These are phyloP conservation scores for Conger conger DNA, from an alignment of 2,113 vertebrate species.

Conservation along the genomic window DNA sequence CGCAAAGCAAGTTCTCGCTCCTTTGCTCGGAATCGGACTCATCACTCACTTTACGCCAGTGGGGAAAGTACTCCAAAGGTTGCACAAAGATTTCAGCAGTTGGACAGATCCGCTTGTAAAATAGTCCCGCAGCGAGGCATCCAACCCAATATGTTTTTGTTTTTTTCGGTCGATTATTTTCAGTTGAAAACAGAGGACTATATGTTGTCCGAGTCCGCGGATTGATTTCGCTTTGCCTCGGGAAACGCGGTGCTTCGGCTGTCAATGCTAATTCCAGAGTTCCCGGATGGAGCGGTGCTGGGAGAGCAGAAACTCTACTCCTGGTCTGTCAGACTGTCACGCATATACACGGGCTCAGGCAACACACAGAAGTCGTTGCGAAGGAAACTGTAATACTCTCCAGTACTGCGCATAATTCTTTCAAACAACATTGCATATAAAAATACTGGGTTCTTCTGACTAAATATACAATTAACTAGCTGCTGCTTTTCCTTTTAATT, in stretches of 20 bases:
- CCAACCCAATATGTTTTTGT: not conserved
- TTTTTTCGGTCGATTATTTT: constrained; percentile 55
- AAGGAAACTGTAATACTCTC: too few relatives aligned
- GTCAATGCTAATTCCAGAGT: constrained; percentile 85
- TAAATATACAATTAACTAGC: too few relatives aligned
- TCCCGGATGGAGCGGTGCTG: constrained; percentile 84
- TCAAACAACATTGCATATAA: too few relatives aligned
- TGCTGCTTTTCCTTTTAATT: too few relatives aligned
- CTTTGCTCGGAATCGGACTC: constrained; percentile 80
- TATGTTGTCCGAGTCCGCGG: constrained; percentile 86
- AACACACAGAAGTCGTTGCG: too few relatives aligned
- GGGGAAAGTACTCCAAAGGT: constrained; percentile 71
- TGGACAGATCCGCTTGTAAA: constrained; percentile 36
- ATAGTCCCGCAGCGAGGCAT: constrained; percentile 32
- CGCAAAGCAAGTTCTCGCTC: constrained; percentile 85
- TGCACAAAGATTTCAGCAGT: constrained; percentile 43
- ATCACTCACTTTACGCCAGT: constrained; percentile 86
- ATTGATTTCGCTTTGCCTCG: constrained; percentile 86
- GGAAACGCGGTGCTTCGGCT: constrained; percentile 89
- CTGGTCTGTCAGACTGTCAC: too few relatives aligned
- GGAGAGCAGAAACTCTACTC: constrained; percentile 56
- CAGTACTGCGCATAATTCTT: too few relatives aligned
- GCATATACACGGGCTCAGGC: too few relatives aligned
- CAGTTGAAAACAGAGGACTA: constrained; percentile 78
- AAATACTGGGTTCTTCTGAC: too few relatives aligned